Conservation (phyloP, 2,113 vertebrate species). For the Meriones unguiculatus region DNA sequence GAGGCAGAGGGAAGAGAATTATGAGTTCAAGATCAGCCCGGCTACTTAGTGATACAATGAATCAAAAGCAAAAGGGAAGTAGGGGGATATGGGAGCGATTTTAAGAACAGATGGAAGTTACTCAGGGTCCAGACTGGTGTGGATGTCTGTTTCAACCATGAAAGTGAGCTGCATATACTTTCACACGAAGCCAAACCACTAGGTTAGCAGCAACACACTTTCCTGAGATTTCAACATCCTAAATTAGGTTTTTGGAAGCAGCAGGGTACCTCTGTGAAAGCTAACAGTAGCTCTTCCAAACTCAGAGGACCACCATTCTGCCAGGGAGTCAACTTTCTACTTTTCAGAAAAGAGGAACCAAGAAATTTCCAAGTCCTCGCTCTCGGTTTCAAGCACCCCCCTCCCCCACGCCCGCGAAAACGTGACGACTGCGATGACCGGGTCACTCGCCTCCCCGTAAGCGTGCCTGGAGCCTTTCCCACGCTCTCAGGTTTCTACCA, state of each 20-base stretch:
- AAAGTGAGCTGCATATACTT: neutral
- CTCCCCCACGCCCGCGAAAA: neutral
- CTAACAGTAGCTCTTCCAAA: neutral
- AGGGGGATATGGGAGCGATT: no score
- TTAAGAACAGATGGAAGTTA: neutral
- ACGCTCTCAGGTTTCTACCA: neutral
- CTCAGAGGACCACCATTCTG: no score
- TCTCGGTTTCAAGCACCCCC: neutral
- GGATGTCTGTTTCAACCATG: neutral
- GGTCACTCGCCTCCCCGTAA: neutral
- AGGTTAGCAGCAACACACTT: no score
- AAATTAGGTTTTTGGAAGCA: neutral
- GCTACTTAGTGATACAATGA: neutral
- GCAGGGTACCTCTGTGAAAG: neutral
- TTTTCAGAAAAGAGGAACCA: neutral
- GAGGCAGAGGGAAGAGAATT: neutral
- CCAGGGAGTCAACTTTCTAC: neutral
- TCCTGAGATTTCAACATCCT: neutral
- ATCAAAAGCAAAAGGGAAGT: neutral
- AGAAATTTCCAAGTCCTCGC: neutral
- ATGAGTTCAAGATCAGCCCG: neutral
- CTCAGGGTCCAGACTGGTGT: neutral
- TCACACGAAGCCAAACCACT: fast-evolving
- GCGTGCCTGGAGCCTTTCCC: neutral
- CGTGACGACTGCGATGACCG: neutral